A percentile compares a stretch with the other conserved stretches of the same genome.
These are phyloP conservation scores for Amblyjoppa fuscipennis DNA, from an alignment of 2,888 invertebrate species.

Conservation along the genomic window DNA sequence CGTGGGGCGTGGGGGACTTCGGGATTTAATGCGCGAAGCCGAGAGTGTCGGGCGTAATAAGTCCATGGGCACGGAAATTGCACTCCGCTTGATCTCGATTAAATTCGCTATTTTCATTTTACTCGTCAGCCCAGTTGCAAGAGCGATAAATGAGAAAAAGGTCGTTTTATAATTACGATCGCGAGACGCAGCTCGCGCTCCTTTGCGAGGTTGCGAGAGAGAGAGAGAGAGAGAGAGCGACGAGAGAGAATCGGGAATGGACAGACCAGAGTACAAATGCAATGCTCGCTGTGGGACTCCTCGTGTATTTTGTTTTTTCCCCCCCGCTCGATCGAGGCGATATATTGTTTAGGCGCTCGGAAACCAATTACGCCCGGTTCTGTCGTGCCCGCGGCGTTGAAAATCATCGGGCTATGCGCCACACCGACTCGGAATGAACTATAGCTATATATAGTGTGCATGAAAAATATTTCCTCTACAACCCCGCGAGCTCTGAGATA, in stretches of 20 bases:
- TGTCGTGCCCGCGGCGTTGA: background rate
- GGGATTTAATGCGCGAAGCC: constrained; percentile 32
- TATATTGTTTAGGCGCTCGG: constrained; percentile 4
- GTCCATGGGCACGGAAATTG: constrained; percentile 14
- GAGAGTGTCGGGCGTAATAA: constrained; percentile 16
- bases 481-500: constrained; percentile 34
- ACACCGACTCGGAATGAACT: background rate
- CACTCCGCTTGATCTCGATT: constrained; percentile 37
- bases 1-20: constrained; percentile 5
- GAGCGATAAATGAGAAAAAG: constrained; percentile 2
- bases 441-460: background rate
- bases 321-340: background rate
- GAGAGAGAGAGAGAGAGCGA: background rate
- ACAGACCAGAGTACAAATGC: background rate
- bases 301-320: background rate
- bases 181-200: background rate
- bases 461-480: background rate
- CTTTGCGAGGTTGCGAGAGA: background rate
- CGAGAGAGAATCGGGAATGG: background rate
- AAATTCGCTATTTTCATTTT: constrained; percentile 30
- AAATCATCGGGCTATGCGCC: constrained; percentile 5
- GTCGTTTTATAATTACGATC: constrained; percentile 31
- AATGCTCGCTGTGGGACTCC: background rate
- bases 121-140: background rate
- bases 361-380: constrained; percentile 27